These are phyloP conservation scores for Balearica regulorum DNA, from an alignment of 2,797 vertebrate genomes.

Conservation along the genomic window DNA sequence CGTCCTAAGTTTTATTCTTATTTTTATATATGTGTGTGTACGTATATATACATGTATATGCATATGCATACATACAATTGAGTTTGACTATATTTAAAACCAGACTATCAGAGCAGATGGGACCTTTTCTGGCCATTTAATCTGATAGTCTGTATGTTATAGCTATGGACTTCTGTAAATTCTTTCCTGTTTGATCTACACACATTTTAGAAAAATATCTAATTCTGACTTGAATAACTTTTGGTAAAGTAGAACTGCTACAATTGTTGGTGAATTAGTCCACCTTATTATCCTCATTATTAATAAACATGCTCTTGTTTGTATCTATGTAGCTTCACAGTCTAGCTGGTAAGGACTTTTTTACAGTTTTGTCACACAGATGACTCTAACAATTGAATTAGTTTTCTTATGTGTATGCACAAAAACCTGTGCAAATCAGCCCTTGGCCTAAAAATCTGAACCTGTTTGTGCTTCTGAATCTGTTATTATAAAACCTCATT, in stretches of 20 bases:
- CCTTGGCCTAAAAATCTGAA: not conserved
- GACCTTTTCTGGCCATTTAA: not conserved
- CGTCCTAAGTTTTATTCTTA: not conserved
- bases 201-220: not conserved
- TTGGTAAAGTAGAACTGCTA: not conserved
- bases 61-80: not conserved
- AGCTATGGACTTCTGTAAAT: not conserved
- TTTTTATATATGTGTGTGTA: not conserved
- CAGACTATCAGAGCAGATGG: not conserved
- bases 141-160: not conserved
- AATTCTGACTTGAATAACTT: not conserved
- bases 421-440: not conserved
- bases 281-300: not conserved
- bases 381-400: not conserved
- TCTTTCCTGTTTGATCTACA: not conserved
- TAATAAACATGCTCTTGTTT: not conserved
- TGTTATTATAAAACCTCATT: not conserved
- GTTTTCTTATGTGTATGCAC: fast-evolving
- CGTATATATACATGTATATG: not conserved
- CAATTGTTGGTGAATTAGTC: not conserved
- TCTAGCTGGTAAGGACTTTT: not conserved
- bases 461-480: not conserved
- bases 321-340: not conserved
- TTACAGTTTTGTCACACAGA: not conserved
- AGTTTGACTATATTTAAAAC: not conserved